Base-by-base conservation (phyloP, 2,797 vertebrate species). In the Coregonus ussuriensis region DNA sequence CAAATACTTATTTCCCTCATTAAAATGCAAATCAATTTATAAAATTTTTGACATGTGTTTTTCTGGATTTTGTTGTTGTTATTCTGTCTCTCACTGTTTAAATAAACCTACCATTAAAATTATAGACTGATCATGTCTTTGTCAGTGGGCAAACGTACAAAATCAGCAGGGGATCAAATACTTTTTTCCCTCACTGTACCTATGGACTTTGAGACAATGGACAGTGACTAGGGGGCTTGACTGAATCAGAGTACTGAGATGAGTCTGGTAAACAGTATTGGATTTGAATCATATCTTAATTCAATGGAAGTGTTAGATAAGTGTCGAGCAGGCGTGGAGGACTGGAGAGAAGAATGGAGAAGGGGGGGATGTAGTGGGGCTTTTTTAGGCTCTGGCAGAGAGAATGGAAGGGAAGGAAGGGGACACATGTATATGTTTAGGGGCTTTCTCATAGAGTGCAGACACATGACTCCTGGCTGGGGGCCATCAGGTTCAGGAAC, bases 331-430 rank as follows among this genome's bases (percentile, higher is more conserved):
- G 67, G 31, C 3, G 15, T 69, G 18, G 35, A 35, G 31, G 16
- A 41, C 16, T 37, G n/a, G 5, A 11, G 68, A 70, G 18, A 25
- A 51, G 41, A 47, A 47, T 47, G 0, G 9, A 47, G 41, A 47
- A 47, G 41, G 41, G 62, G 25, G 77, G 79, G 75, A 84, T 78
- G 21, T 16, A 75, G 54, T 11, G 35, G 70, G 67, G 25, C 4
- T 78, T 74, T 79, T 81, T 72, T 71, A 78, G 86, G 84, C 79
- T 85, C 79, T 79, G 25, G 76, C 75, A 75, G 77, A 63, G 69
- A 87, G 85, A 89, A 87, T 85, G 6, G 21, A 14, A 81, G 83
- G 80, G 25, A 14, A 81, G 83, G 80, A 87, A 85, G 82, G 78
- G 80, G 75, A 72, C 69, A 70, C 63, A 25, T 3, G 33, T 3